A percentile compares a stretch with the other conserved stretches of the same genome.
Evolutionary conservation across 2,888 invertebrate genomes (phyloP).

Genomic region (Eumerus sabulonum): DNA sequence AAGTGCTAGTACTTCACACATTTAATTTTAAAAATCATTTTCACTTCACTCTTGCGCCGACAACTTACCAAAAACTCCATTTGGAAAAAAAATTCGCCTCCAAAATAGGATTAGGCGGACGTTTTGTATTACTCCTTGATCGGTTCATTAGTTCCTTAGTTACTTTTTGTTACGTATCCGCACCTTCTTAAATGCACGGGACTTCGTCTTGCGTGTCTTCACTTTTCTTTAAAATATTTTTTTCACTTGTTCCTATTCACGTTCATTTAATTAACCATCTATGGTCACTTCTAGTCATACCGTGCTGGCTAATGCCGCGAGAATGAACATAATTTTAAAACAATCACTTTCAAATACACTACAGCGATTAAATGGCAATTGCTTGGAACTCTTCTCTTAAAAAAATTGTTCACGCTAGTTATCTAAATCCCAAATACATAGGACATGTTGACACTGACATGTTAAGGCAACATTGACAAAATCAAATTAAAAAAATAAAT

Average conservation of each 20-base stretch:
- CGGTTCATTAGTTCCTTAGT: slow-evolving; percentile 71
- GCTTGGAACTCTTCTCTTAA: too few relatives aligned
- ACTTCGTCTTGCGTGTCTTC: slow-evolving; percentile 56
- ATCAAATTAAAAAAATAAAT: slow-evolving; percentile 3
- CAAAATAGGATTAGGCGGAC: slow-evolving; percentile 82
- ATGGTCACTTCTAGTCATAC: background rate
- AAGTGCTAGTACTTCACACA: background rate
- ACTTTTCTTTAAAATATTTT: slow-evolving; percentile 61
- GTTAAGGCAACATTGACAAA: slow-evolving; percentile 39
- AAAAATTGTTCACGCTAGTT: too few relatives aligned
- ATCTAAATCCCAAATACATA: slow-evolving; percentile 25
- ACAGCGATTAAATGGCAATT: too few relatives aligned
- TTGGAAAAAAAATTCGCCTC: slow-evolving; percentile 83
- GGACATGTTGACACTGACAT: slow-evolving; percentile 30
- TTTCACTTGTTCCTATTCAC: background rate
- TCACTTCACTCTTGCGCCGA: background rate
- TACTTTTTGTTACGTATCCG: too few relatives aligned
- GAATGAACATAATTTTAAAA: slow-evolving; percentile 5
- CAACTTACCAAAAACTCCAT: slow-evolving; percentile 84
- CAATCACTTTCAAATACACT: slow-evolving; percentile 7
- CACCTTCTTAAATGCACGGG: too few relatives aligned
- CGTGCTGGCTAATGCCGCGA: slow-evolving; percentile 15
- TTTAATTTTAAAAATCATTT: background rate
- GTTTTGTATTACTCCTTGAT: slow-evolving; percentile 73
- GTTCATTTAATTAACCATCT: too few relatives aligned